These are phyloP conservation scores for Aplochiton taeniatus DNA, from an alignment of 2,797 vertebrate genomes.

Conservation along the genomic window DNA sequence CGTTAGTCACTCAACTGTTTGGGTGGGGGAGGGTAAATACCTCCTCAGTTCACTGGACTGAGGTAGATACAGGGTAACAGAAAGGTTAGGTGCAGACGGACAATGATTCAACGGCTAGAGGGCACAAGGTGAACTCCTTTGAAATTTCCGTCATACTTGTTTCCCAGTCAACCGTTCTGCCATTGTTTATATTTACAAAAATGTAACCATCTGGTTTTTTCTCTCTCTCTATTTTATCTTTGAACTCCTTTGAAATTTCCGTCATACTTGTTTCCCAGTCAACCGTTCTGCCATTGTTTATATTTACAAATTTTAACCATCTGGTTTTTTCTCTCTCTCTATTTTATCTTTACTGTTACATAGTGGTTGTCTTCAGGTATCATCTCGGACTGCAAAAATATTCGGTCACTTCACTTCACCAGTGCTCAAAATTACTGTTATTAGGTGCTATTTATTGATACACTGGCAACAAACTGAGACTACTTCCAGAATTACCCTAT, in stretches of 20 bases:
- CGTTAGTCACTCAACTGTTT: conserved; percentile 53
- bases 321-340: neutral
- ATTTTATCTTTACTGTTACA: too few relatives aligned
- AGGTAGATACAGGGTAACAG: conserved; percentile 74
- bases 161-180: neutral
- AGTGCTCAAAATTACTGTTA: too few relatives aligned
- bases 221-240: neutral
- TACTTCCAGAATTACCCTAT: too few relatives aligned
- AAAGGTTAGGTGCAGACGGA: conserved; percentile 35
- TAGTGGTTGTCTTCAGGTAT: too few relatives aligned
- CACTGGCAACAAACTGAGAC: too few relatives aligned
- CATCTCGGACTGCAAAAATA: too few relatives aligned
- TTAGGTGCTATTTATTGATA: too few relatives aligned
- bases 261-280: neutral
- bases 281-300: neutral
- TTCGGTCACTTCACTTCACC: too few relatives aligned
- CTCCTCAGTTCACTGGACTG: conserved; percentile 35
- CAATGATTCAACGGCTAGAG: conserved; percentile 48
- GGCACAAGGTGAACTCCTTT: conserved; percentile 11
- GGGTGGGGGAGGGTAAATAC: conserved; percentile 60
- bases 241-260: neutral
- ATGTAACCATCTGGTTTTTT: neutral
- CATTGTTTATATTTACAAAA: neutral
- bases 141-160: neutral
- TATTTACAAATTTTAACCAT: neutral